Conservation (phyloP, 2,888 invertebrate genomes). For the Hoplodrina blanda region DNA sequence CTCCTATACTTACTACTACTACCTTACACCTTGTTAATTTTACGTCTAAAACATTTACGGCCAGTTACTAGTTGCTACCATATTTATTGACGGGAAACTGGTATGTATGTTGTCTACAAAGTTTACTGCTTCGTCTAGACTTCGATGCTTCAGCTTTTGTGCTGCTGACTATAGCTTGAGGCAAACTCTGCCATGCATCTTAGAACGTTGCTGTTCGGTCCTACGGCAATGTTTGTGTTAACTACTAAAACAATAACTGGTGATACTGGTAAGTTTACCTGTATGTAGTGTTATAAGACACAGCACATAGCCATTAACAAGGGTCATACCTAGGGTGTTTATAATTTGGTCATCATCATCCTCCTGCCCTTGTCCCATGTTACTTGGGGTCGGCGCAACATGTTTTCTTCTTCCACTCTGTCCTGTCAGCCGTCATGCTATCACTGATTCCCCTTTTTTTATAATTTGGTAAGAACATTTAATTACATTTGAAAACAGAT, state of each 20-base stretch:
- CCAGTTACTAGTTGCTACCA: neutral
- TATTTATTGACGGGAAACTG: conserved; percentile 24
- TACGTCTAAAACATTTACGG: neutral
- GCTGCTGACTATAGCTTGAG: neutral
- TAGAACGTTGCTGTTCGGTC: conserved; percentile 11
- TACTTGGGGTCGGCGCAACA: too few species aligned
- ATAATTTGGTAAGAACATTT: too few species aligned
- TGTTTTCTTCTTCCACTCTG: too few species aligned
- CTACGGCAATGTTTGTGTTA: conserved; percentile 10
- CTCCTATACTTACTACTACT: neutral
- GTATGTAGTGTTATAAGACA: too few species aligned
- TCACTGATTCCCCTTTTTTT: too few species aligned
- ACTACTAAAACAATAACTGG: neutral
- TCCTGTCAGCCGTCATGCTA: too few species aligned
- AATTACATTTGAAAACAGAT: too few species aligned
- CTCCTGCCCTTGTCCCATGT: too few species aligned
- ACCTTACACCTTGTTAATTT: neutral
- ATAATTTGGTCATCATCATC: too few species aligned
- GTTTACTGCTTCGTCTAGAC: conserved; percentile 49
- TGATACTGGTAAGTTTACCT: too few species aligned
- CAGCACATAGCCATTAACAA: too few species aligned
- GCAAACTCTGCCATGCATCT: conserved; percentile 22
- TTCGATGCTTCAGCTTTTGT: conserved; percentile 34
- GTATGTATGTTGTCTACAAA: conserved; percentile 38
- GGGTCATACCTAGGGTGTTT: too few species aligned